Conservation (phyloP, 2,797 vertebrate species). For the Eulemur mongoz region DNA sequence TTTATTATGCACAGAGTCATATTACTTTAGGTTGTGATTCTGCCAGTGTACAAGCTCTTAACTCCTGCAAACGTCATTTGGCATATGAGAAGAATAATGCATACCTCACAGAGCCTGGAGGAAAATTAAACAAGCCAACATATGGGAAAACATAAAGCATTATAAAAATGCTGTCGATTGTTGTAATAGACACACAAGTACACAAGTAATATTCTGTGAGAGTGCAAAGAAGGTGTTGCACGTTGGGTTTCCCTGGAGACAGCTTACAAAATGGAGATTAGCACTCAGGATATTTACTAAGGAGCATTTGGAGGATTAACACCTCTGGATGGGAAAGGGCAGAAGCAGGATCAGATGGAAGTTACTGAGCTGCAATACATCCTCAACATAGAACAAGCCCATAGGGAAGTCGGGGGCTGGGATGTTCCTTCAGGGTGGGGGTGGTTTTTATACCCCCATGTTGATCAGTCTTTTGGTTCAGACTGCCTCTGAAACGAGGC, state of each 20-base stretch:
- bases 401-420: neutral
- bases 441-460: neutral
- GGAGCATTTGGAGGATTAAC: neutral
- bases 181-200: neutral
- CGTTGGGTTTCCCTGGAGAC: neutral
- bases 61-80: neutral
- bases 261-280: neutral
- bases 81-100: neutral
- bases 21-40: neutral
- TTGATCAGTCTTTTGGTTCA: neutral
- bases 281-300: neutral
- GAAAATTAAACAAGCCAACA: neutral
- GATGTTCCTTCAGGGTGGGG: neutral
- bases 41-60: neutral
- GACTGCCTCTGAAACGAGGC: neutral
- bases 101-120: neutral
- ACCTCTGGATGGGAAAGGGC: neutral
- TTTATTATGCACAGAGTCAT: neutral
- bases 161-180: neutral
- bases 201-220: neutral
- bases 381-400: neutral
- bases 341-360: neutral
- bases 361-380: neutral
- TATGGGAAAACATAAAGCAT: neutral
- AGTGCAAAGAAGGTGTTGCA: neutral